Percentiles rank a stretch among this genome's conserved stretches.
Evolutionary conservation across 2,113 vertebrate species (phyloP).

Genomic region (Alouatta palliata): DNA sequence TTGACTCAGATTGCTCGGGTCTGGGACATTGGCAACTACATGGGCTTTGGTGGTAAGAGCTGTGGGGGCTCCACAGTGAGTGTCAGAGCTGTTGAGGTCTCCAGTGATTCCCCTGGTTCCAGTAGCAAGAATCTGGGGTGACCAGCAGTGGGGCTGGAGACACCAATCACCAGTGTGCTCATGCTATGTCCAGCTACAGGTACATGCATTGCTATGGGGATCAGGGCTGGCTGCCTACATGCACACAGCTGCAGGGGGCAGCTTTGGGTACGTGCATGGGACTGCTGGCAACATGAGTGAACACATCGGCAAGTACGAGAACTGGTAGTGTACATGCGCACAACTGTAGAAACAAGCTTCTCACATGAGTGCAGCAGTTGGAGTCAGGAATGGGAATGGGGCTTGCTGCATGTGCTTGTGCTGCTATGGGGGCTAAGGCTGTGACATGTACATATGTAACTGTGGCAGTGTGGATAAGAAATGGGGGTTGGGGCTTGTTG

Average conservation of each 20-base stretch:
- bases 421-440: background rate
- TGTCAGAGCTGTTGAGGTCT: background rate
- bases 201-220: background rate
- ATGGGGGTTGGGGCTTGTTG: background rate
- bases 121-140: background rate
- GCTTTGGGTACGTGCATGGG: background rate
- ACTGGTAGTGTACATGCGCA: background rate
- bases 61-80: background rate
- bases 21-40: background rate
- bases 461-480: background rate
- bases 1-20: background rate
- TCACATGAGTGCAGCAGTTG: background rate
- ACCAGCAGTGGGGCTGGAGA: background rate
- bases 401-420: background rate
- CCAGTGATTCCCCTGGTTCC: background rate
- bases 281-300: background rate
- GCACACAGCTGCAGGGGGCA: background rate
- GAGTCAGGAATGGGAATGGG: background rate
- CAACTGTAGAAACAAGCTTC: background rate
- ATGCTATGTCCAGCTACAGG: background rate
- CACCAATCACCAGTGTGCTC: background rate
- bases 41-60: background rate
- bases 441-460: background rate
- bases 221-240: background rate
- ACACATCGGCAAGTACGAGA: background rate